These are phyloP conservation scores for Smutsia temminckii DNA, from an alignment of 2,797 vertebrate species.

Conservation along the genomic window DNA sequence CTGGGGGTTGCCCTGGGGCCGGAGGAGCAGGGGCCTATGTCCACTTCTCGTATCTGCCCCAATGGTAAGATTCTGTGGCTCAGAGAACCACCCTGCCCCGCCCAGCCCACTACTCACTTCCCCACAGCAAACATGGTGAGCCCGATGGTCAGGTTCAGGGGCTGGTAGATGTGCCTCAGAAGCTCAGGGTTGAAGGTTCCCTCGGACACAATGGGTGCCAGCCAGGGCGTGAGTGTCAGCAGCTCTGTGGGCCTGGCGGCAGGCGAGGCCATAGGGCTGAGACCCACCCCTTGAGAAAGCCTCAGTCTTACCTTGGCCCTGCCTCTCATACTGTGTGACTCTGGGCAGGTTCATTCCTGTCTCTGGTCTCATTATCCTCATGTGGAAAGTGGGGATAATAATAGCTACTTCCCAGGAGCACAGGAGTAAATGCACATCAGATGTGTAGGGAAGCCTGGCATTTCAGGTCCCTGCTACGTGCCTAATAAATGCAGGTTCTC, in stretches of 20 bases:
- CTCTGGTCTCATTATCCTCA: background rate
- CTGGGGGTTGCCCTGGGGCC: background rate
- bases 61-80: background rate
- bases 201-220: conserved; percentile 85
- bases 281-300: background rate
- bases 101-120: conserved; percentile 70
- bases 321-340: background rate
- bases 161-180: conserved; percentile 79
- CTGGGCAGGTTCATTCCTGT: background rate
- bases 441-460: background rate
- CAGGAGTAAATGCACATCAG: rapidly evolving
- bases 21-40: background rate
- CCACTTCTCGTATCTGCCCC: background rate
- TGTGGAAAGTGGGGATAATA: background rate
- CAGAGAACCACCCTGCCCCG: background rate
- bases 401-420: background rate
- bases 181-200: conserved; percentile 80
- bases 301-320: background rate
- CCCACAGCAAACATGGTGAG: conserved; percentile 82
- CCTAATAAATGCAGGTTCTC: background rate
- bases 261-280: background rate
- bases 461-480: background rate
- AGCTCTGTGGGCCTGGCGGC: conserved; percentile 76
- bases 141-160: conserved; percentile 83
- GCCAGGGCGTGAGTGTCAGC: conserved; percentile 82